Conservation (phyloP, 2,888 invertebrate genomes). For the Piscicola geometra region DNA sequence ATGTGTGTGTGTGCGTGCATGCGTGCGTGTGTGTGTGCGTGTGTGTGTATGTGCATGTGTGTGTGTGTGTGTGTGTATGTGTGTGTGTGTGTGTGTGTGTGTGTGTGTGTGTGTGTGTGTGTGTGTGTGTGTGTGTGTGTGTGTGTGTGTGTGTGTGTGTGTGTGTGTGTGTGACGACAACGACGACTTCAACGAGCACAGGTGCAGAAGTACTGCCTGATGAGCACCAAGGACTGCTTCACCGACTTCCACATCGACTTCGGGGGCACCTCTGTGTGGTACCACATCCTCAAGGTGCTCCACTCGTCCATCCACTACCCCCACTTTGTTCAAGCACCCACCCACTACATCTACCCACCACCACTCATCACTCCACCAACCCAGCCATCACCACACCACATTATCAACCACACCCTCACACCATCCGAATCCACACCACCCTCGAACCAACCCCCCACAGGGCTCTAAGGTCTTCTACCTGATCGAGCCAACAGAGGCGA, state of each 20-base stretch:
- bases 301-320: no score
- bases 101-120: conserved; percentile 14
- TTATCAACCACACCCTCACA: no score
- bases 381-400: no score
- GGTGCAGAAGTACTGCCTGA: conserved; percentile 36
- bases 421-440: no score
- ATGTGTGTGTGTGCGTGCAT: conserved; percentile 3
- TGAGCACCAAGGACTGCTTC: conserved; percentile 31
- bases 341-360: no score
- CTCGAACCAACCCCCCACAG: conserved; percentile 15
- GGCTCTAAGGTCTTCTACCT: conserved; percentile 35
- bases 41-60: neutral
- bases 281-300: conserved; percentile 28
- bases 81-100: conserved; percentile 15
- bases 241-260: conserved; percentile 37
- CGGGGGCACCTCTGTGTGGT: conserved; percentile 36
- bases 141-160: conserved; percentile 21
- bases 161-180: neutral
- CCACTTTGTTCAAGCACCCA: no score
- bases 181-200: neutral
- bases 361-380: no score
- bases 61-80: conserved; percentile 4
- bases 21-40: neutral
- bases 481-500: conserved; percentile 28
- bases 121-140: neutral